Conservation (phyloP, 2,113 vertebrate genomes). For the Cyanistes caeruleus region DNA sequence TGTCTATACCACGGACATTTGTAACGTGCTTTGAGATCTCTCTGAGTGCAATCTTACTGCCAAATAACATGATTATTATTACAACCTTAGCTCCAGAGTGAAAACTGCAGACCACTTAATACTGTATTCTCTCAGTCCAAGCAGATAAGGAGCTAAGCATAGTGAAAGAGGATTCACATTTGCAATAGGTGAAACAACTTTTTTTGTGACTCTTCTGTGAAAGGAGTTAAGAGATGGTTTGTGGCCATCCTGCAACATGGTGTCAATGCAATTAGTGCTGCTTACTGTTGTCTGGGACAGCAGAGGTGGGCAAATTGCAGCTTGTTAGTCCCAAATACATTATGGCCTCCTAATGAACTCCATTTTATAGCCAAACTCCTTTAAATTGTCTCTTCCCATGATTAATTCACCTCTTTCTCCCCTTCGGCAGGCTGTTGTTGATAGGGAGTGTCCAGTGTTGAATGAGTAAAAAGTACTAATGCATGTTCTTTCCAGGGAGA, state of each 20-base stretch:
- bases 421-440: conserved; percentile 83
- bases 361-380: conserved; percentile 78
- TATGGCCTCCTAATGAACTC: conserved; percentile 87
- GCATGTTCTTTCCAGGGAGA: conserved; percentile 78
- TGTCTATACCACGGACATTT: not conserved
- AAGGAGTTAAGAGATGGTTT: not conserved
- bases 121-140: not conserved
- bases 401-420: conserved; percentile 81
- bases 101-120: not conserved
- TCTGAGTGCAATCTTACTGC: not conserved
- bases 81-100: not conserved
- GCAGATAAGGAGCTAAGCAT: not conserved
- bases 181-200: not conserved
- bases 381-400: conserved; percentile 80
- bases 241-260: not conserved
- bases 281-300: conserved; percentile 26
- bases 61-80: conserved; percentile 5
- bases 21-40: not conserved
- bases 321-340: conserved; percentile 72
- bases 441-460: conserved; percentile 88
- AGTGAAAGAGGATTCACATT: not conserved
- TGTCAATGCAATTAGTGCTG: conserved; percentile 24
- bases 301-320: conserved; percentile 58
- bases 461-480: conserved; percentile 90
- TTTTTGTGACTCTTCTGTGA: not conserved